Evolutionary conservation across 2,113 vertebrate species (phyloP), one percentile per base, ranked within the genome.

Genomic region (Melanocharis versteri): DNA sequence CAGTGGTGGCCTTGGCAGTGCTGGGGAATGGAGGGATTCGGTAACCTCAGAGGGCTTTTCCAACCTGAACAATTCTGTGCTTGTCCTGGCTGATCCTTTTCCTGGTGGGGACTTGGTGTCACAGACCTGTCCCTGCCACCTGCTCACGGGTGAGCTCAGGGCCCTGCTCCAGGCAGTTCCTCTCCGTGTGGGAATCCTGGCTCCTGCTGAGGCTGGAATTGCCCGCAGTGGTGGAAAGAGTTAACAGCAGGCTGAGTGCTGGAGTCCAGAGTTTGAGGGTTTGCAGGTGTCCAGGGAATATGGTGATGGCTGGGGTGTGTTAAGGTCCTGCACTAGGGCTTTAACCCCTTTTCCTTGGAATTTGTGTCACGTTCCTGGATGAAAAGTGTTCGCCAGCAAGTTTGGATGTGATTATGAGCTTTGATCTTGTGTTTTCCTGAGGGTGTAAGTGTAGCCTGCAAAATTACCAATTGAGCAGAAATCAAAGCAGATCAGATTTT

Each of bases 371-470:
- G 31, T 90, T 83, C 84, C 35, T 54, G 8, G 68, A 56, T 54
- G 47, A 87, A 85, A 94, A 78, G 26, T 60, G 79, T 19, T 26
- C 2, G 5, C 71, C 6, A 62, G 86, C 89, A 51, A 83, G 68
- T 86, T 81, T 47, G 91, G 95, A 44, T 90, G 87, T 66, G 93
- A 81, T 90, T 73, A 45, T n/a, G 56, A 62, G 95, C 96, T 97
- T 95, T 97, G 95, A 96, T 95, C 94, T 91, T n/a, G 47, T 83
- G 58, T 93, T 95, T 92, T 96, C 95, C 96, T 94, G 58, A 73
- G 93, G 94, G 94, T 83, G 65, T 47, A 35, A 94, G 80, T 62
- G 83, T 73, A 96, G 94, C 80, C 91, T 90, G 83, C 83, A 7
- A 94, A 90, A 84, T 93, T 51, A 92, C 80, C 83, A 86, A 53